A percentile compares a stretch with the other conserved stretches of the same genome.
phyloP scores from a whole-genome alignment of 1,140 invertebrate species.

The Conus betulinus region DNA sequence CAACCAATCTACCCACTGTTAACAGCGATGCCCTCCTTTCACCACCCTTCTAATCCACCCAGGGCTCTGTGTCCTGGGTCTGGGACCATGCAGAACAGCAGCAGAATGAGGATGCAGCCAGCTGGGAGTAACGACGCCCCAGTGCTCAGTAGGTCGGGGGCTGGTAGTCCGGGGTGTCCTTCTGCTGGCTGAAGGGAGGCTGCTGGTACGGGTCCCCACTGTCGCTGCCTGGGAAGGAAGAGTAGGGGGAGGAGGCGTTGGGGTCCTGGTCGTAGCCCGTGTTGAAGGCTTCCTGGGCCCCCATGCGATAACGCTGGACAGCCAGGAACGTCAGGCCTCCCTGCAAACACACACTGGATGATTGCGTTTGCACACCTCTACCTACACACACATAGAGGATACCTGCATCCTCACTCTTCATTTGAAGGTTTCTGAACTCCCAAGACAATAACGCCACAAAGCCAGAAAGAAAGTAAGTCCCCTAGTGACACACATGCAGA shows the following conservation, averaged over 20 bases:
- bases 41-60: not conserved
- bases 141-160: constrained; percentile 63
- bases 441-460: too few species aligned
- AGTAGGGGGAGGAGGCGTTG: constrained; percentile 82
- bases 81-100: not conserved
- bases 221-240: constrained; percentile 85
- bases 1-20: not conserved
- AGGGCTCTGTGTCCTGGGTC: not conserved
- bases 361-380: not conserved
- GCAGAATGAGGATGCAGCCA: not conserved
- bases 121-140: too few species aligned
- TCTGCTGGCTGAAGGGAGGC: constrained; percentile 71
- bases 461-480: too few species aligned
- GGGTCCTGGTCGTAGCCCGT: constrained; percentile 82
- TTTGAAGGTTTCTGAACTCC: too few species aligned
- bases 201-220: constrained; percentile 76
- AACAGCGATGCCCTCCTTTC: not conserved
- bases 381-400: not conserved
- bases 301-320: constrained; percentile 92
- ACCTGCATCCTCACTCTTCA: too few species aligned
- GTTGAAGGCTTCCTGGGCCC: constrained; percentile 90
- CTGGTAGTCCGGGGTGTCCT: constrained; percentile 60
- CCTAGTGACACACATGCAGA: too few species aligned
- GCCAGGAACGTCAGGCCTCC: constrained; percentile 93
- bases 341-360: constrained; percentile 76